Percentiles rank a stretch among this genome's conserved stretches.
Conservation (phyloP, 1,140 invertebrate genomes). For the Drosophila tropicalis region DNA sequence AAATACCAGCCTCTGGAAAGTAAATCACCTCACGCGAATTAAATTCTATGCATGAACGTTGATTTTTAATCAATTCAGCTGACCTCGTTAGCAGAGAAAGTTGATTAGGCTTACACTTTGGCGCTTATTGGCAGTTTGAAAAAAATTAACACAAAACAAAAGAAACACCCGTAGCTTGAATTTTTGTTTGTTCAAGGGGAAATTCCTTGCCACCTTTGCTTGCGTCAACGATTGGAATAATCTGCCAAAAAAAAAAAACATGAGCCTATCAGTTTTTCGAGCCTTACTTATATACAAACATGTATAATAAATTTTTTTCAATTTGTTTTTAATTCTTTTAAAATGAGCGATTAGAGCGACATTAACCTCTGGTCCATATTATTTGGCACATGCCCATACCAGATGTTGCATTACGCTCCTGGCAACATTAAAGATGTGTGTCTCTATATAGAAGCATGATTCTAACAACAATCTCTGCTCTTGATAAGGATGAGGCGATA, state of each 20-base stretch:
- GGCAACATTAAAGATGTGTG: conserved; percentile 46
- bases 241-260: not conserved
- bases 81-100: conserved; percentile 27
- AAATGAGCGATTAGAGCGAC: conserved; percentile 37
- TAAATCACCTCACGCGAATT: not conserved
- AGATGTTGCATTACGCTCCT: conserved; percentile 45
- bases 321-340: conserved; percentile 50
- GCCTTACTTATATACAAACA: not conserved
- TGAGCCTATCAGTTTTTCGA: conserved; percentile 20
- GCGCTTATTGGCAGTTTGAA: not conserved
- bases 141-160: not conserved
- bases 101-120: not conserved
- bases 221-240: not conserved
- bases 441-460: conserved; percentile 5
- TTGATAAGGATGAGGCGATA: conserved; percentile 53
- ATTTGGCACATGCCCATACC: conserved; percentile 27
- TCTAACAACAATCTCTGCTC: conserved; percentile 11
- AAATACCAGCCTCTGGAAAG: not conserved
- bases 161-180: conserved; percentile 3
- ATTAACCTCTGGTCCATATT: conserved; percentile 43
- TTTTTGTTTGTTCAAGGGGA: not conserved
- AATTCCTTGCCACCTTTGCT: not conserved
- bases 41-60: not conserved
- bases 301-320: conserved; percentile 14
- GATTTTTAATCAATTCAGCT: not conserved